Conservation (phyloP, 2,113 vertebrate species). For the Acinonyx jubatus region DNA sequence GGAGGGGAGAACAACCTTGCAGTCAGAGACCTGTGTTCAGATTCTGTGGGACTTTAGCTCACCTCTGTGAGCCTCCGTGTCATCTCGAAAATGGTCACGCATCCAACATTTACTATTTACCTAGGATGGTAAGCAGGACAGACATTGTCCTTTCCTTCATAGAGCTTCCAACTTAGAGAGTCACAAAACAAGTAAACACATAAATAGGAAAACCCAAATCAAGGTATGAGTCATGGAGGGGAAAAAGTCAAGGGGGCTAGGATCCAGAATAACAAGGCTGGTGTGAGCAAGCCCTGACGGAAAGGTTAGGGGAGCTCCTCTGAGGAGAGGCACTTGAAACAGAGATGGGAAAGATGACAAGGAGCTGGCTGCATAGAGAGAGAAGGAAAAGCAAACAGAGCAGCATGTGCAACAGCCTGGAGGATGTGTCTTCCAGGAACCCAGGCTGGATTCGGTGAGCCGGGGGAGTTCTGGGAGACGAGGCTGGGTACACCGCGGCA, state of each 20-base stretch:
- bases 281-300: no score
- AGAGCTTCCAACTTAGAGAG: not conserved
- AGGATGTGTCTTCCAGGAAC: not conserved
- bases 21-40: not conserved
- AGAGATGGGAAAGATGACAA: not conserved
- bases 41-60: not conserved
- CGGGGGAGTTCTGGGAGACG: not conserved
- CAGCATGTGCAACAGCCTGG: rapidly evolving
- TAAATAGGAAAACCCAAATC: not conserved
- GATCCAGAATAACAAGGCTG: not conserved
- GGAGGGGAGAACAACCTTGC: not conserved
- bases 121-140: not conserved
- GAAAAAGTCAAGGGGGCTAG: not conserved
- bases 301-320: not conserved
- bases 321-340: not conserved
- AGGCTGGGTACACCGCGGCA: not conserved
- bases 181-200: not conserved
- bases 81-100: not conserved
- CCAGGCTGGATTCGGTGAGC: not conserved
- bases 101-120: not conserved
- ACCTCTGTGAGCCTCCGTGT: not conserved
- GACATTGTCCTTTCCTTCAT: not conserved
- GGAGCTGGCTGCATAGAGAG: not conserved
- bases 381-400: not conserved
- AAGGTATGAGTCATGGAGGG: not conserved